Base-by-base conservation (phyloP, 2,797 vertebrate species). In the Pangasius larnaudii region DNA sequence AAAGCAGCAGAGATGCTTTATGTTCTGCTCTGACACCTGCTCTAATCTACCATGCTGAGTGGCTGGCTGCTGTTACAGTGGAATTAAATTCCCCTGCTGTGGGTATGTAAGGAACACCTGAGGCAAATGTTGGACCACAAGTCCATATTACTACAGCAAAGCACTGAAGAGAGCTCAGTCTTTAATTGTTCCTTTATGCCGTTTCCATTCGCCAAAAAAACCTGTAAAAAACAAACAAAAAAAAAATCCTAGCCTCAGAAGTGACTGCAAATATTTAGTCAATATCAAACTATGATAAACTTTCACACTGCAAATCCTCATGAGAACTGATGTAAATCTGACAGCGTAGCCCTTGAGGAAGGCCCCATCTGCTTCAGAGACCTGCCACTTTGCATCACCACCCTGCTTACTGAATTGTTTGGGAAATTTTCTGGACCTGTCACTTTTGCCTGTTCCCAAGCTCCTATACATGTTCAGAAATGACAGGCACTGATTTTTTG, bases 381-480 rank as follows among this genome's bases (percentile, higher is more conserved):
- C 91, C 93, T 94, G 94, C 92, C 94, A 94, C 92, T 94, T 93
- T 92, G 89, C 88, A 90, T 95, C 39, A 90, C 91, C 69, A 79
- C 82, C 46, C 89, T 91, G 91, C 92, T 90, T 58, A 72, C 88
- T 94, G 93, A 88, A 88, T 86, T 89, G 91, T 92, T 93, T 93
- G 90, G 92, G 90, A 93, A 74, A 92, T 80, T 91, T 90, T 88
- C 86, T 87, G 74, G 69, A 88, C 88, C 87, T 82, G 87, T 93
- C 94, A 93, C 85, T 91, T 92, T 91, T 51, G n/a, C 63, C 46
- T 61, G 11, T 87, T 65, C 63, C 58, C 42, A 69, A 84, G 36
- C 80, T 22, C 39, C 24, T 19, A 30, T 63, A 49, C 80, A 67
- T 67, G 59, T 63, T 83, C 14, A 33, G 59, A 65, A 82, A 49